Percentiles rank a stretch among this genome's conserved stretches.
Conservation (phyloP, 2,797 vertebrate species). For the Mergus octosetaceus region DNA sequence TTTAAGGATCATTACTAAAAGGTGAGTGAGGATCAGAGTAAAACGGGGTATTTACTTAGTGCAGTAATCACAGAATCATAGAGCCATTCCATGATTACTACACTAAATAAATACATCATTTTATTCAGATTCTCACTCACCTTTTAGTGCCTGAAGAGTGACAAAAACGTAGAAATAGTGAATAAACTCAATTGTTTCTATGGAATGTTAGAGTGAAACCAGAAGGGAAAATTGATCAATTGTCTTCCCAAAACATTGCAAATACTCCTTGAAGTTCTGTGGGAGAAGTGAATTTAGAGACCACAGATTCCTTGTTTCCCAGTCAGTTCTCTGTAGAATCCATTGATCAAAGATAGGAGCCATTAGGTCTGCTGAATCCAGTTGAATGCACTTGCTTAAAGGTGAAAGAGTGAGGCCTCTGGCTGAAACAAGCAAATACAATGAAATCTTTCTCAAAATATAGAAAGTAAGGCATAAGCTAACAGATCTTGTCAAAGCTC, state of each 20-base stretch:
- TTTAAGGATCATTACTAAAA: not conserved
- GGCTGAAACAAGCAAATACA: not conserved
- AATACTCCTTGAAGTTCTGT: not conserved
- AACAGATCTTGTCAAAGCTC: not conserved
- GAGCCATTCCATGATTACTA: not conserved
- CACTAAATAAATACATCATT: not conserved
- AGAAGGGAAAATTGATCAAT: not conserved
- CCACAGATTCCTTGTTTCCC: not conserved
- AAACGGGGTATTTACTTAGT: no score
- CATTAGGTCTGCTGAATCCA: not conserved
- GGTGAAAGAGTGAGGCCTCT: not conserved
- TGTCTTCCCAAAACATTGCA: not conserved
- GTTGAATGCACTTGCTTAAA: not conserved
- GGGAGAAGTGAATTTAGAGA: not conserved
- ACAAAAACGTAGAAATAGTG: accelerated
- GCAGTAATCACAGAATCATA: no score
- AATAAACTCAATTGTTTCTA: not conserved
- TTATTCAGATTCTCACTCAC: not conserved
- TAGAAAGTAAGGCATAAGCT: not conserved
- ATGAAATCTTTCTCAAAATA: not conserved
- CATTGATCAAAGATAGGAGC: not conserved
- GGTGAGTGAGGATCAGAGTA: no score
- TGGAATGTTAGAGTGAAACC: not conserved
- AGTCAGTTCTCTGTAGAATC: not conserved
- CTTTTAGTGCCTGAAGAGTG: not conserved